Conservation (phyloP, 2,888 invertebrate genomes). For the Melolontha melolontha region DNA sequence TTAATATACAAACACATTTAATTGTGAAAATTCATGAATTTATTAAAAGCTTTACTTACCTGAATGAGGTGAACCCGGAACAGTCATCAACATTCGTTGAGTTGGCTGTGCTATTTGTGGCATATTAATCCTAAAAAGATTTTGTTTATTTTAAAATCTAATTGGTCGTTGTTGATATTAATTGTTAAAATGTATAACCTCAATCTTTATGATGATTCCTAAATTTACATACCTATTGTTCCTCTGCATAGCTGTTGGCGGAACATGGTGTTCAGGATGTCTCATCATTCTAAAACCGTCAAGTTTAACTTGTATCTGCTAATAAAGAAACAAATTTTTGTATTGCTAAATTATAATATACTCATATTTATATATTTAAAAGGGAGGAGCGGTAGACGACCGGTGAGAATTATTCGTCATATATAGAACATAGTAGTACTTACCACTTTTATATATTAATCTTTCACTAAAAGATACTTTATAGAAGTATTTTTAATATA, state of each 20-base stretch:
- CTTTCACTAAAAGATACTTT: constrained; percentile 33
- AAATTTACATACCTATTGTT: constrained; percentile 63
- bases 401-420: constrained; percentile 30
- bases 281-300: constrained; percentile 60
- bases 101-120: constrained; percentile 64
- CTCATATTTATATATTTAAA: constrained; percentile 28
- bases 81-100: constrained; percentile 67
- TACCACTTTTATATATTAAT: constrained; percentile 41
- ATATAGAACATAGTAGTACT: constrained; percentile 4
- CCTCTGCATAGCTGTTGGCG: constrained; percentile 75
- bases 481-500: constrained; percentile 40
- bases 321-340: background rate
- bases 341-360: constrained; percentile 31
- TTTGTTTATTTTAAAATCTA: constrained; percentile 10
- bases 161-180: constrained; percentile 11
- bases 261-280: constrained; percentile 73
- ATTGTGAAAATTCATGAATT: background rate
- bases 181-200: constrained; percentile 31
- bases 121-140: constrained; percentile 60
- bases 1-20: constrained; percentile 30
- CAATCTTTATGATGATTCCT: constrained; percentile 14
- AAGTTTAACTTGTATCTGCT: constrained; percentile 18
- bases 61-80: constrained; percentile 59
- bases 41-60: constrained; percentile 47
- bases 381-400: constrained; percentile 37